Base-by-base conservation (phyloP, 1,140 invertebrate genomes). In the Apocrypta bakeri region DNA sequence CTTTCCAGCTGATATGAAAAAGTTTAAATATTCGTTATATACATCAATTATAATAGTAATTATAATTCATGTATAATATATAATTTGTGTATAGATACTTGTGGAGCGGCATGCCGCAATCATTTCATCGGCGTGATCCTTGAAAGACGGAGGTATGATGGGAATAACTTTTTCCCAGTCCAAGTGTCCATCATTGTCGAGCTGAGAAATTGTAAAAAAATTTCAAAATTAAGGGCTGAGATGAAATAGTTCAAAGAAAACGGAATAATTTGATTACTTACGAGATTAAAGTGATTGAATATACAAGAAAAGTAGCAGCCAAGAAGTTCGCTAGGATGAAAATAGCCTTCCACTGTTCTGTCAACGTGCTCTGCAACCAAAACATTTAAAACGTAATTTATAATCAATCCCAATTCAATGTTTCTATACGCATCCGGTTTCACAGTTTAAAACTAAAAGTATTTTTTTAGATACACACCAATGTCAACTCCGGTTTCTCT, bases 231-330 rank as follows among this genome's bases (percentile, higher is more conserved):
- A n/a, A n/a, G n/a, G n/a, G n/a, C n/a, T n/a, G n/a, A n/a, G n/a
- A n/a, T n/a, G n/a, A n/a, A n/a, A n/a, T n/a, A n/a, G n/a, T n/a
- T n/a, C n/a, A n/a, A n/a, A n/a, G n/a, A n/a, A n/a, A n/a, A n/a
- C n/a, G n/a, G n/a, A n/a, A n/a, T n/a, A n/a, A n/a, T n/a, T n/a
- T n/a, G n/a, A 66, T 76, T 66, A 66, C 17, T 86, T 79, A 84
- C 83, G 48, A 86, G 74, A 79, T 84, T 75, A 24, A 88, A 86
- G 56, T 89, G 87, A 24, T 84, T 84, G 83, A 91, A 85, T 8
- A 92, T 33, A 85, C 91, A 92, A 79, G 90, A 91, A 11, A 90
- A 85, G 75, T 91, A 91, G 66, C 90, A 92, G 68, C 90, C 91
- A 11, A 92, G 84, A 31, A 87, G 86, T 33, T 88, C 68, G 17